These are phyloP conservation scores for Crotophaga sulcirostris DNA, from an alignment of 2,113 vertebrate species.

Conservation along the genomic window DNA sequence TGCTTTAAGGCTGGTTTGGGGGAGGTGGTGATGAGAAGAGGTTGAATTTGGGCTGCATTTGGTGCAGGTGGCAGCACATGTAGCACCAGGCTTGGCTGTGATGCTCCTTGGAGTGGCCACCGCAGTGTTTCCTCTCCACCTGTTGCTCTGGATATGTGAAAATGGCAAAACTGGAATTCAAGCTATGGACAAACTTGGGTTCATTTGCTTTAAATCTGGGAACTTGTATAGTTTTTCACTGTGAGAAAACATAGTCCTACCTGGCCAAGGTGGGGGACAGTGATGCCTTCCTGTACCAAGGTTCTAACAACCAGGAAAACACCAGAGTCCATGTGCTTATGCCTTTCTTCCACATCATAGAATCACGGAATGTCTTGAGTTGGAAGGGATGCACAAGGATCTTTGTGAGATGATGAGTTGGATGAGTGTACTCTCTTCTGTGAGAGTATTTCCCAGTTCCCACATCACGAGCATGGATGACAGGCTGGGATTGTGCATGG, in stretches of 20 bases:
- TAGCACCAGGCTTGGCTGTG: background rate
- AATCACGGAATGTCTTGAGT: too few relatives aligned
- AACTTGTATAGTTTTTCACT: background rate
- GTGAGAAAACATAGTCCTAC: background rate
- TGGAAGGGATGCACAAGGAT: too few relatives aligned
- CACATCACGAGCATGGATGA: rapidly evolving
- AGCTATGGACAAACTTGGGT: background rate
- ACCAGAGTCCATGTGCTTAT: rapidly evolving
- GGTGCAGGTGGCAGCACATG: background rate
- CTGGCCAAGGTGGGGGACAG: background rate
- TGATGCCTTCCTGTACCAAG: background rate
- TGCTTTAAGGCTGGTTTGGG: background rate
- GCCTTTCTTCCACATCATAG: background rate
- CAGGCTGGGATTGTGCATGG: rapidly evolving
- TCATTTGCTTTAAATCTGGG: background rate
- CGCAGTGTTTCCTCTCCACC: background rate
- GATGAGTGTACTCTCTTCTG: too few relatives aligned
- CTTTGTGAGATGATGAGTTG: background rate
- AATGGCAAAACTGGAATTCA: background rate
- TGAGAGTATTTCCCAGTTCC: background rate
- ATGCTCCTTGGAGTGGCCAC: background rate
- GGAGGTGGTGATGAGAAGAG: background rate
- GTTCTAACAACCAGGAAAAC: background rate
- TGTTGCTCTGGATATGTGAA: background rate
- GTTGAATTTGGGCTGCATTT: background rate